Percentiles rank a stretch among this genome's conserved stretches.
Conservation (phyloP, 2,113 vertebrate species). For the Galbula dea region DNA sequence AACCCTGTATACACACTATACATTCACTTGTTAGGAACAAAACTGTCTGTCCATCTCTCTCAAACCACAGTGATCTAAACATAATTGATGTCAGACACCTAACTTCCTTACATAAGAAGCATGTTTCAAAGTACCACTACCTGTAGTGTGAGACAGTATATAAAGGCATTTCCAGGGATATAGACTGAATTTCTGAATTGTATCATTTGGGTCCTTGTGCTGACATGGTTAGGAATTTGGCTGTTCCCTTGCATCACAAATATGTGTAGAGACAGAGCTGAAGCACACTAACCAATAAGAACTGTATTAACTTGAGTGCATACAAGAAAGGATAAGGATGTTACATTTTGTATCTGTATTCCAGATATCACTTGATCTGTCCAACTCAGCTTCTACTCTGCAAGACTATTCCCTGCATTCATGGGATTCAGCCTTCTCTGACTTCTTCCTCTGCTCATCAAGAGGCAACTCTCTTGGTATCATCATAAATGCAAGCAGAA, state of each 20-base stretch:
- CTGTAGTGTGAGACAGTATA: neutral
- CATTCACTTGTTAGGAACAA: neutral
- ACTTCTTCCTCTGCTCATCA: neutral
- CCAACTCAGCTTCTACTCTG: neutral
- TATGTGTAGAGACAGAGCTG: neutral
- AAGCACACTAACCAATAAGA: neutral
- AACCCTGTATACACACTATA: neutral
- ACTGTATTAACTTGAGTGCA: neutral
- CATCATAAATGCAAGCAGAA: neutral
- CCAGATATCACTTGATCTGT: neutral
- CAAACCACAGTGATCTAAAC: neutral
- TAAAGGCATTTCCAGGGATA: neutral
- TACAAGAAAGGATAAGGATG: neutral
- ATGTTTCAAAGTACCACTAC: neutral
- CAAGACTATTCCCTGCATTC: neutral
- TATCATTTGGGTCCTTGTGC: neutral
- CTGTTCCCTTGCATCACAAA: neutral
- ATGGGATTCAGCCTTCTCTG: neutral
- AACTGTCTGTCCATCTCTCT: neutral
- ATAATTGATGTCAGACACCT: neutral
- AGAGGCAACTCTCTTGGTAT: neutral
- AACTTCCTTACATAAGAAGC: neutral
- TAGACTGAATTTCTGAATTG: neutral
- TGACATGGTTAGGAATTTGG: neutral
- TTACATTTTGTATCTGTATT: neutral